phyloP scores from a whole-genome alignment of 2,888 invertebrate genomes.

The Homarus gammarus region DNA sequence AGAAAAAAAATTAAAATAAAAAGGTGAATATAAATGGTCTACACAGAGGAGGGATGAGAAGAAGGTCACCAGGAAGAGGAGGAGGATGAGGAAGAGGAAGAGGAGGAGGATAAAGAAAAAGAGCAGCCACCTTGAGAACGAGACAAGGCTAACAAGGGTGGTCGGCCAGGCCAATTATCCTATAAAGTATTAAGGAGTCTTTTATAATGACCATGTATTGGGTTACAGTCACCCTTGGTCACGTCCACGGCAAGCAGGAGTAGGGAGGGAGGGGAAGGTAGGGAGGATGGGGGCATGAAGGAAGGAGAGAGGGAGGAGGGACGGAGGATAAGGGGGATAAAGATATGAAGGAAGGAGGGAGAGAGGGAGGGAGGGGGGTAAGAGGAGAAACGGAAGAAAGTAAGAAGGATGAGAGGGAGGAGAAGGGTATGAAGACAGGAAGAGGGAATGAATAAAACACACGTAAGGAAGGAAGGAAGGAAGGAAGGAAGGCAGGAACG shows the following conservation, averaged over 20 bases:
- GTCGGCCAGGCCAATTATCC: slow-evolving; percentile 22
- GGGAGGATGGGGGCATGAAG: neutral
- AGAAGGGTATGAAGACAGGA: too few relatives aligned
- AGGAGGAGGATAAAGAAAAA: neutral
- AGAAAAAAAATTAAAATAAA: neutral
- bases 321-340: neutral
- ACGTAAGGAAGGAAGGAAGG: too few relatives aligned
- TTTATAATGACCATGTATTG: slow-evolving; percentile 26
- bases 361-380: neutral
- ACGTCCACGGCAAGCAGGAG: neutral
- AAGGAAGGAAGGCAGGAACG: too few relatives aligned
- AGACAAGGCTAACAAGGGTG: slow-evolving; percentile 10
- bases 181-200: slow-evolving; percentile 44
- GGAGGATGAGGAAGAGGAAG: neutral
- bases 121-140: neutral
- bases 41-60: neutral
- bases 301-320: neutral
- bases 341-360: neutral
- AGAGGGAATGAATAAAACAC: too few relatives aligned
- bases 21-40: too few relatives aligned
- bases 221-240: neutral
- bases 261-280: neutral
- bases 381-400: neutral
- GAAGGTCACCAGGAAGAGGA: neutral
- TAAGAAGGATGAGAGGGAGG: neutral